Evolutionary conservation across 1,140 invertebrate genomes (phyloP).

Genomic region (Bombus sibiricus): DNA sequence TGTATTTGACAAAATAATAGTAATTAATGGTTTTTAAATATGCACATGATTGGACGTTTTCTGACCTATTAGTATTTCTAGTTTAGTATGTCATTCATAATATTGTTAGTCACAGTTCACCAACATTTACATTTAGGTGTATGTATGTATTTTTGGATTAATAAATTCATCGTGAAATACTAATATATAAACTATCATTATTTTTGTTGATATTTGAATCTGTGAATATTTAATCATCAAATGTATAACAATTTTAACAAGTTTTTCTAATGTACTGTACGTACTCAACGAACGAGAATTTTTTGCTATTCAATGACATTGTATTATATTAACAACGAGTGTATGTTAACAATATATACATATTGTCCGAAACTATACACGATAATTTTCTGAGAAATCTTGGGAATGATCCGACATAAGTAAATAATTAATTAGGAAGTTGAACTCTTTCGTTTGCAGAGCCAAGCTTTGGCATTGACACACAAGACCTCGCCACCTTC

Average conservation of each 20-base stretch:
- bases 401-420: neutral
- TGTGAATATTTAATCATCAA: neutral
- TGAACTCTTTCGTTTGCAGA: slow-evolving; percentile 80
- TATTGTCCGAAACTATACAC: too few relatives aligned
- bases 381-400: neutral
- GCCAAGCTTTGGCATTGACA: slow-evolving; percentile 85
- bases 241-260: neutral
- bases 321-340: neutral
- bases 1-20: neutral
- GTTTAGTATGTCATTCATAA: neutral
- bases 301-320: neutral
- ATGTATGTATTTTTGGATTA: neutral
- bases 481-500: slow-evolving; percentile 84
- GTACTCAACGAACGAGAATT: neutral
- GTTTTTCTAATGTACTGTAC: neutral
- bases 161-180: neutral
- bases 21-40: neutral
- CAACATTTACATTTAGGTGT: neutral
- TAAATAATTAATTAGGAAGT: neutral
- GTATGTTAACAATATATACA: neutral
- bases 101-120: neutral
- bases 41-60: neutral
- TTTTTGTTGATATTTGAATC: neutral
- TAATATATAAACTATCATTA: neutral
- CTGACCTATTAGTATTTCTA: neutral